Percentiles rank a stretch among this genome's conserved stretches.
phyloP scores from a whole-genome alignment of 2,797 vertebrate genomes.

The Oreochromis mossambicus region DNA sequence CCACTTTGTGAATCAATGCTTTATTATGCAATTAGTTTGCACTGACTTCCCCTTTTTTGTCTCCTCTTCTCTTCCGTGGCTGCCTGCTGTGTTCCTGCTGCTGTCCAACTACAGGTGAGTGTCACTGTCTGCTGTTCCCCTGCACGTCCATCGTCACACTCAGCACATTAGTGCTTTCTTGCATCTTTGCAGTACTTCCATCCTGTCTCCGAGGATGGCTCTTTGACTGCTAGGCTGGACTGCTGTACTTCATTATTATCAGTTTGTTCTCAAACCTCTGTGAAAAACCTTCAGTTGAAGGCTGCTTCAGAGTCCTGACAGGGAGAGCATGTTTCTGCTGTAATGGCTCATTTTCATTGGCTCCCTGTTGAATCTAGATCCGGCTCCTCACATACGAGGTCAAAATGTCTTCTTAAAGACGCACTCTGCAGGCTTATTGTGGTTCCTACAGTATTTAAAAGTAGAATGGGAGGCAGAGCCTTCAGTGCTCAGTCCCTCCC shows the following conservation, averaged over 20 bases:
- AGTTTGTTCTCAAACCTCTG: neutral
- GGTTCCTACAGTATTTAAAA: no score
- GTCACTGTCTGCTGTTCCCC: neutral
- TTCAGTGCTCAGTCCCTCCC: no score
- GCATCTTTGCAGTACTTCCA: neutral
- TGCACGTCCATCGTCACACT: neutral
- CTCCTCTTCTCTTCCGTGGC: slow-evolving; percentile 33
- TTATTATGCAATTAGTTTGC: neutral
- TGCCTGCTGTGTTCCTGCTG: neutral
- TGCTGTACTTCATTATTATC: neutral
- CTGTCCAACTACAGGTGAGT: slow-evolving; percentile 64
- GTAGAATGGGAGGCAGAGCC: no score
- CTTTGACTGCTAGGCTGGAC: neutral
- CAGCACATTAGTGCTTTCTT: neutral
- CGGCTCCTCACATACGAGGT: neutral
- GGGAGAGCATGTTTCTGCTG: neutral
- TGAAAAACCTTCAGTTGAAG: neutral
- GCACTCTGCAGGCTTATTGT: neutral
- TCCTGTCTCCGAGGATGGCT: neutral
- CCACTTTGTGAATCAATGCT: neutral
- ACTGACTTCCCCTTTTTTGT: slow-evolving; percentile 11
- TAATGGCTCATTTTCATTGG: neutral
- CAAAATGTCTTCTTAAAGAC: neutral
- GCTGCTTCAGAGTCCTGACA: neutral
- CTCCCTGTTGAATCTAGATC: neutral